A percentile compares a stretch with the other conserved stretches of the same genome.
Conservation (phyloP, 2,797 vertebrate species). For the Peromyscus melanophrys region DNA sequence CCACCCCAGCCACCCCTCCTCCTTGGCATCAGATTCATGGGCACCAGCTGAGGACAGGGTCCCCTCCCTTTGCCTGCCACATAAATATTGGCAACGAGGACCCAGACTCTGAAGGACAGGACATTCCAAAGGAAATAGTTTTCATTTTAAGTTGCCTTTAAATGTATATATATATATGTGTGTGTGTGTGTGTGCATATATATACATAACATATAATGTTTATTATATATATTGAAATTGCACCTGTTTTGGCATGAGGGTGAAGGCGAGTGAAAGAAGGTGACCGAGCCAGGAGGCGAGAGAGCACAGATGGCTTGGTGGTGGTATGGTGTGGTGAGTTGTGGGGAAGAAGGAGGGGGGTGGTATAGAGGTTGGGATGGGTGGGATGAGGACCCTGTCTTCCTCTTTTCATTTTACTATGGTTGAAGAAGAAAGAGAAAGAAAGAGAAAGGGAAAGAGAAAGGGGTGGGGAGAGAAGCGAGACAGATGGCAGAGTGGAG, state of each 20-base stretch:
- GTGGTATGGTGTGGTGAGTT: constrained; percentile 86
- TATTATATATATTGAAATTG: constrained; percentile 49
- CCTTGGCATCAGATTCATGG: constrained; percentile 84
- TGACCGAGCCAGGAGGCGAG: constrained; percentile 77
- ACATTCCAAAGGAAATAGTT: constrained; percentile 81
- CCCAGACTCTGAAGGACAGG: constrained; percentile 72
- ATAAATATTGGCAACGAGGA: constrained; percentile 81
- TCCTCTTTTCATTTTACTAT: constrained; percentile 71
- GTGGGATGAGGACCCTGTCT: constrained; percentile 75
- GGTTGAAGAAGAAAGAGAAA: constrained; percentile 70
- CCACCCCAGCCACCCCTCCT: constrained; percentile 82
- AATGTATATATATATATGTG: neutral
- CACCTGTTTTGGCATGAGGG: constrained; percentile 81
- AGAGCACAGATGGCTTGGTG: constrained; percentile 83
- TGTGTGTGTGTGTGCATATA: neutral
- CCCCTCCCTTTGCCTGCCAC: constrained; percentile 79
- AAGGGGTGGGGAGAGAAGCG: constrained; percentile 80
- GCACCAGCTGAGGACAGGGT: constrained; percentile 84
- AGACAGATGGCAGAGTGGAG: constrained; percentile 85
- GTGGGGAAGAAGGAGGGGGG: constrained; percentile 74
- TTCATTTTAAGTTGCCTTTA: constrained; percentile 78
- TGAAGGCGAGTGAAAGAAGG: constrained; percentile 83
- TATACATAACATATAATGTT: neutral
- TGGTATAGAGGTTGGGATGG: constrained; percentile 77
- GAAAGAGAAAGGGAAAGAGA: constrained; percentile 66